phyloP scores from a whole-genome alignment of 2,888 invertebrate species.

The Microchrysa polita region DNA sequence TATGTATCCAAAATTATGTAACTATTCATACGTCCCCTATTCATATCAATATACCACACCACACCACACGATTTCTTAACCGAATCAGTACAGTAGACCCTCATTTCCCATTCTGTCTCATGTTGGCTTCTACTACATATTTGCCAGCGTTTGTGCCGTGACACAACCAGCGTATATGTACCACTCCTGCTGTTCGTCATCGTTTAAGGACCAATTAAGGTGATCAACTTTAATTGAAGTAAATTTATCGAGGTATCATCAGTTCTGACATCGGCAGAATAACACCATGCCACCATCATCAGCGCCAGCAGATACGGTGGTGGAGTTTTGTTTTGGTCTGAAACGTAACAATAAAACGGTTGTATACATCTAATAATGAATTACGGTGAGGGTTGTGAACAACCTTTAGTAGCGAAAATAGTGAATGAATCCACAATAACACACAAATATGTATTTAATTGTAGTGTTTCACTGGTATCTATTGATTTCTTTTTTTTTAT shows the following conservation, averaged over 20 bases:
- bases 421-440: too few relatives aligned
- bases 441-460: too few relatives aligned
- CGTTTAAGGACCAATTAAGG: slow-evolving; percentile 59
- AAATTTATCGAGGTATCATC: slow-evolving; percentile 46
- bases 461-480: too few relatives aligned
- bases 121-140: neutral
- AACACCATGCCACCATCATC: slow-evolving; percentile 15
- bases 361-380: too few relatives aligned
- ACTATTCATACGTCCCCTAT: neutral
- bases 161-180: neutral
- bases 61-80: neutral
- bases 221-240: slow-evolving; percentile 62
- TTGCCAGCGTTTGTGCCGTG: slow-evolving; percentile 20
- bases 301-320: neutral
- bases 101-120: neutral
- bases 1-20: too few relatives aligned
- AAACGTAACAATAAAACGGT: neutral
- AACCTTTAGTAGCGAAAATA: too few relatives aligned
- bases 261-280: slow-evolving; percentile 1
- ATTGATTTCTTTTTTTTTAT: too few relatives aligned
- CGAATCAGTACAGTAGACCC: slow-evolving; percentile 9
- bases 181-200: slow-evolving; percentile 12
- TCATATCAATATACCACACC: neutral
- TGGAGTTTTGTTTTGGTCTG: neutral
- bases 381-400: too few relatives aligned